Evolutionary conservation across 2,113 vertebrate genomes (phyloP).

Genomic region (Gasterosteus aculeatus): DNA sequence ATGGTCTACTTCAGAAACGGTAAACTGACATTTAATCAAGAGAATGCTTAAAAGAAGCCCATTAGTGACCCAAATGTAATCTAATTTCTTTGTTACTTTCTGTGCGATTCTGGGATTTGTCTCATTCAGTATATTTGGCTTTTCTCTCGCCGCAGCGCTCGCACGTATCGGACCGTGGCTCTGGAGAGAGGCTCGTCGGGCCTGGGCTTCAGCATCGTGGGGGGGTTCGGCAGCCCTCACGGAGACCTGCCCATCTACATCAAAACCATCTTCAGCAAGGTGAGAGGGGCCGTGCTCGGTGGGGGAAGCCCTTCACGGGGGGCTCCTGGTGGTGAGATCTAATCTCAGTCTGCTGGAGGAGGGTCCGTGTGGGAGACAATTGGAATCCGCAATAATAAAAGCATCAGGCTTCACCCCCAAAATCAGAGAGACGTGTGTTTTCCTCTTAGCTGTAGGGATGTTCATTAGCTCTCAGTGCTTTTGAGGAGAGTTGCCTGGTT

Average conservation of each 20-base stretch:
- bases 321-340: background rate
- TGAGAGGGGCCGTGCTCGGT: conserved; percentile 56
- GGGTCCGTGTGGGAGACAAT: background rate
- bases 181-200: conserved; percentile 90
- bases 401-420: background rate
- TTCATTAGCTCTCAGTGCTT: background rate
- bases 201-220: conserved; percentile 94
- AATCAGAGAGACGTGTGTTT: background rate
- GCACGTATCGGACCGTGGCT: conserved; percentile 88
- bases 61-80: background rate
- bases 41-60: too few relatives aligned
- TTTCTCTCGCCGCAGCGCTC: conserved; percentile 77
- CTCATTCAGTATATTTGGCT: background rate
- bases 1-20: background rate
- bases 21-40: background rate
- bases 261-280: conserved; percentile 94
- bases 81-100: background rate
- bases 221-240: conserved; percentile 92
- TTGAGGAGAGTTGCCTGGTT: background rate
- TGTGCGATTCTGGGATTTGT: background rate
- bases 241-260: conserved; percentile 96
- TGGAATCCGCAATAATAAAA: background rate
- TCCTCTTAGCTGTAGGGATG: background rate
- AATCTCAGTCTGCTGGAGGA: background rate
- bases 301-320: background rate